Evolutionary conservation across 2,888 invertebrate genomes (phyloP), one percentile per base, ranked within the genome.

Genomic region (Cantharis lateralis): DNA sequence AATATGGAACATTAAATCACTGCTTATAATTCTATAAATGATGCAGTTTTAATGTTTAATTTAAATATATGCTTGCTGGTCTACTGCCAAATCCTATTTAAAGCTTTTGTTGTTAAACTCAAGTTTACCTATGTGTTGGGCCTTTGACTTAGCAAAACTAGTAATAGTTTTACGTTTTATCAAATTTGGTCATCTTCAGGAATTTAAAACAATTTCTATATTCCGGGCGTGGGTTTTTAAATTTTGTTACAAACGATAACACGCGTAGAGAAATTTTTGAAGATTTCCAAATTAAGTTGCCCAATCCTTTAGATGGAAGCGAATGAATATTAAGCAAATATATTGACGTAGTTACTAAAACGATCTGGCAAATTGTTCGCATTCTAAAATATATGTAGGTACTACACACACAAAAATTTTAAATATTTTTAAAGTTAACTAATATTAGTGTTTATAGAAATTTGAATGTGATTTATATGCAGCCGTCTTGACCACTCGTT

Each of bases 51-150:
- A 48, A 48, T 9, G 48, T 48, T 48, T 5, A 48, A 24, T 70
- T 75, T 71, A 74, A 69, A 74, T 74, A 74, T 74, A 74, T 70
- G 61, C n/a, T 70, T 62, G 24, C 73, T 70, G 76, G 70, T 13
- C 48, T 64, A 70, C 70, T 62, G 76, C 76, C 72, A 73, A 70
- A 26, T 68, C 48, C 63, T 76, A 73, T 76, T 73, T 76, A 62
- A 71, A 26, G 15, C 62, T 24, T 32, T 71, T 62, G 68, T 32
- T 62, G 62, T 68, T 75, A 75, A 75, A 75, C 28, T 68, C 71
- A 70, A 48, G 48, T 48, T 48, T 48, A 48, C 48, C 48, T 48
- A 48, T n/a, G 26, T 28, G 48, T 48, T 48, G 48, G 48, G 48
- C 48, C n/a, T 48, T 48, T 48, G 48, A 48, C 48, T 48, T 48